Percentiles rank a stretch among this genome's conserved stretches.
Evolutionary conservation across 2,888 invertebrate species (phyloP).

Genomic region (Drosophila longiperda): DNA sequence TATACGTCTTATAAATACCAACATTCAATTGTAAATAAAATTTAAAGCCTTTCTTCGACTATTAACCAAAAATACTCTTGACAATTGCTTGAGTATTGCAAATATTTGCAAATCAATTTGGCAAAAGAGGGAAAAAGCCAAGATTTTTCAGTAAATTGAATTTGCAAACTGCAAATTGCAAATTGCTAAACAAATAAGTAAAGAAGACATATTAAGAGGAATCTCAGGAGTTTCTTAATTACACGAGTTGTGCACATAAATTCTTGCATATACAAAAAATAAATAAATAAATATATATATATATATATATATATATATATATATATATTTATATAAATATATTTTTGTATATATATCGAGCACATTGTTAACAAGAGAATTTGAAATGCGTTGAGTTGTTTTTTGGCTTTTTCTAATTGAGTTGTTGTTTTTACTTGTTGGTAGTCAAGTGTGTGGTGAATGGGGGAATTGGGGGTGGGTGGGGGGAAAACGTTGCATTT

Average conservation of each 20-base stretch:
- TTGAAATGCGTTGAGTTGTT: conserved; percentile 25
- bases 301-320: not conserved
- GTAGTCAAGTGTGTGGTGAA: conserved; percentile 36
- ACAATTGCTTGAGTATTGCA: conserved; percentile 16
- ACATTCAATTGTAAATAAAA: not conserved
- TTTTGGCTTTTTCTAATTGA: conserved; percentile 60
- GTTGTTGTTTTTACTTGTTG: conserved; percentile 58
- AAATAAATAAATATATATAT: not conserved
- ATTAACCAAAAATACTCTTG: conserved; percentile 3
- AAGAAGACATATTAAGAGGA: conserved; percentile 6
- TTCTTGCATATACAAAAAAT: not conserved
- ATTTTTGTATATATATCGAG: not conserved
- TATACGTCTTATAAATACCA: not conserved
- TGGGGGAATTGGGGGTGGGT: not conserved
- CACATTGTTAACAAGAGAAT: conserved; percentile 21
- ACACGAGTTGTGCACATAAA: not conserved
- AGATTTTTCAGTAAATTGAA: conserved; percentile 9
- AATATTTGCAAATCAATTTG: conserved; percentile 56
- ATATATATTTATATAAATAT: not conserved
- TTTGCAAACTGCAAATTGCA: conserved; percentile 5
- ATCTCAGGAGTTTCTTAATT: conserved; percentile 26
- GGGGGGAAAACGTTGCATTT: conserved; percentile 45
- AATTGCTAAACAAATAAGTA: not conserved
- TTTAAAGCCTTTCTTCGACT: not conserved
- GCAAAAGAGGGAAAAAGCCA: not conserved